Evolutionary conservation across 2,797 vertebrate genomes (phyloP), one percentile per base, ranked within the genome.

Genomic region (Zalophus californianus): DNA sequence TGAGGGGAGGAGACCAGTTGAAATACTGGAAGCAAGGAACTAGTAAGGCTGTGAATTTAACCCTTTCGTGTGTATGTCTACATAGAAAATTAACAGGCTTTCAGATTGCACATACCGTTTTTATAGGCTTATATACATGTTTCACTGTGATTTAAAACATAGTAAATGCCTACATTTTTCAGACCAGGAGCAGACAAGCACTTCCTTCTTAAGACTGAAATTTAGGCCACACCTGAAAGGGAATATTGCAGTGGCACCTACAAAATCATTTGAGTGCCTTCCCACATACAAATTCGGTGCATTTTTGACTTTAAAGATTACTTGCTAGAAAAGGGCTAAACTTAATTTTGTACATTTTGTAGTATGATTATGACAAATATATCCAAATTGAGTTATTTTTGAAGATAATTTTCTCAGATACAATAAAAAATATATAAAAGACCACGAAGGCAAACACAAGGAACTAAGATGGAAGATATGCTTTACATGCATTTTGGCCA

Each of bases 41-140:
- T 58, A 96, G 93, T 97, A 98, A 98, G 96, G 98, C 83, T 96
- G 91, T 97, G 95, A 97, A 90, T 98, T 97, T 89, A 98, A 98
- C 98, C 98, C 98, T 98, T 98, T 98, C 84, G 80, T 97, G 93
- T 97, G 96, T 94, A 97, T 0, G 29, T 96, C 96, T 78, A 98
- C 83, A 91, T 32, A 97, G 93, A 97, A 98, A 98, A 98, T 97
- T 91, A 92, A 97, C 97, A 98, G 97, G 98, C 92, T 98, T 98
- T 97, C 95, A 95, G 92, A 98, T 88, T 92, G 95, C 97, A 98
- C 98, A 98, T 86, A 88, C 96, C 92, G 97, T 97, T 92, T 29
- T 95, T 79, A 94, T 44, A 98, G 97, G 98, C 60, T 91, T 98
- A 98, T 97, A 94, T 98, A 98, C 97, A 98, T 1, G 44, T 98